Conservation (phyloP, 2,113 vertebrate species). For the Dipodomys spectabilis region DNA sequence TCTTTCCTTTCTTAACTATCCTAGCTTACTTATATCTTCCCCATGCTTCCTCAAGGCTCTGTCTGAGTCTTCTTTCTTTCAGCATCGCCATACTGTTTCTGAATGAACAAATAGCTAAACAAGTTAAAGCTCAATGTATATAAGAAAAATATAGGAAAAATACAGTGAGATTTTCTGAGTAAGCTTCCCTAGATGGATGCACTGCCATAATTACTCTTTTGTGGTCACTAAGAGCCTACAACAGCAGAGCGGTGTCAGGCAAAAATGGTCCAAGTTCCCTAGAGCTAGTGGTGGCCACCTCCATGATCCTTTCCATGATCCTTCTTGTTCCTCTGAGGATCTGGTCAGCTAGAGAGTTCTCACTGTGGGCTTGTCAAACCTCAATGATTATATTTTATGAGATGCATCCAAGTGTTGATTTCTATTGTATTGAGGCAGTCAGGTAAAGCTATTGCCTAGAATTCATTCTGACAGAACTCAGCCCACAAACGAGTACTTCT, state of each 20-base stretch:
- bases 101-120: background rate
- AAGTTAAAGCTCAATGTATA: background rate
- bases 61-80: background rate
- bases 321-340: background rate
- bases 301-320: too few relatives aligned
- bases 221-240: background rate
- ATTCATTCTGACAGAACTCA: background rate
- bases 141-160: background rate
- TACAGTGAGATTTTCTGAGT: background rate
- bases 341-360: background rate
- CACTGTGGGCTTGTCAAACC: background rate
- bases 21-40: background rate
- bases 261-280: background rate
- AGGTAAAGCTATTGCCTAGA: background rate
- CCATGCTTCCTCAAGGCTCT: background rate
- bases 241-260: background rate
- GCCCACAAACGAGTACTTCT: rapidly evolving
- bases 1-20: background rate
- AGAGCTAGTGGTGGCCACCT: background rate
- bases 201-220: background rate
- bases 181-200: background rate
- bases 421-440: background rate
- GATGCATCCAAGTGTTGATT: background rate
- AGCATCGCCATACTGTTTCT: background rate
- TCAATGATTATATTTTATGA: background rate